These are phyloP conservation scores for Heteromurus nitidus DNA, from an alignment of 2,888 invertebrate species.

Conservation along the genomic window DNA sequence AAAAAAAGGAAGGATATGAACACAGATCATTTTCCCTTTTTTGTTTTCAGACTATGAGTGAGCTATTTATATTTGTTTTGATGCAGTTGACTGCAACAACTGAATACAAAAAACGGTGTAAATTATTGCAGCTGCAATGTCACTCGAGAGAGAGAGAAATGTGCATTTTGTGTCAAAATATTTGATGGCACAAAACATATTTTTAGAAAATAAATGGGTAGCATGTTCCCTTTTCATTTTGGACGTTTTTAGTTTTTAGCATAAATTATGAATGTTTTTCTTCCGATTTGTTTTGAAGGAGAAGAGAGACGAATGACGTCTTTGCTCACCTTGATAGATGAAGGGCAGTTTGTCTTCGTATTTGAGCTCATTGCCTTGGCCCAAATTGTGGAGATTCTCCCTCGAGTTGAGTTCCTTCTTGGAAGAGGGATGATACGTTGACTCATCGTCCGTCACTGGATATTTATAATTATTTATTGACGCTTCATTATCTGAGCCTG, in stretches of 20 bases:
- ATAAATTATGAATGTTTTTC: too few species aligned
- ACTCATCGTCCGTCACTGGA: constrained; percentile 62
- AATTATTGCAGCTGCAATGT: constrained; percentile 22
- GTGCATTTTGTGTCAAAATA: too few species aligned
- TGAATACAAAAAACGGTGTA: background rate
- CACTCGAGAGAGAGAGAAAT: too few species aligned
- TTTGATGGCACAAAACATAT: too few species aligned
- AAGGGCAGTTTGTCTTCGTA: constrained; percentile 69
- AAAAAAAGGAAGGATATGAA: too few species aligned
- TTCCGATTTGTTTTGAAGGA: too few species aligned
- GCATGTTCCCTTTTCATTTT: too few species aligned
- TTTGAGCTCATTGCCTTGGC: constrained; percentile 68
- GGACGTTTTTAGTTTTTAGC: too few species aligned
- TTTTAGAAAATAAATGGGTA: too few species aligned
- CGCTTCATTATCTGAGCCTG: constrained; percentile 73
- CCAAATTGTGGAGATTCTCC: constrained; percentile 69
- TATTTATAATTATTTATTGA: constrained; percentile 69
- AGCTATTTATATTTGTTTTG: background rate
- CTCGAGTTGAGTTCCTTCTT: constrained; percentile 72
- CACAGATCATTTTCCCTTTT: too few species aligned
- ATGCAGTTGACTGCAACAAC: constrained; percentile 22
- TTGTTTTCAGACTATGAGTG: too few species aligned
- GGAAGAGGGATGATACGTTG: constrained; percentile 58
- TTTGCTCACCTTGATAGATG: constrained; percentile 69
- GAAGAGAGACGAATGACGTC: too few species aligned